Conservation (phyloP, 2,113 vertebrate genomes). For the Brachypodius melanocephalos region DNA sequence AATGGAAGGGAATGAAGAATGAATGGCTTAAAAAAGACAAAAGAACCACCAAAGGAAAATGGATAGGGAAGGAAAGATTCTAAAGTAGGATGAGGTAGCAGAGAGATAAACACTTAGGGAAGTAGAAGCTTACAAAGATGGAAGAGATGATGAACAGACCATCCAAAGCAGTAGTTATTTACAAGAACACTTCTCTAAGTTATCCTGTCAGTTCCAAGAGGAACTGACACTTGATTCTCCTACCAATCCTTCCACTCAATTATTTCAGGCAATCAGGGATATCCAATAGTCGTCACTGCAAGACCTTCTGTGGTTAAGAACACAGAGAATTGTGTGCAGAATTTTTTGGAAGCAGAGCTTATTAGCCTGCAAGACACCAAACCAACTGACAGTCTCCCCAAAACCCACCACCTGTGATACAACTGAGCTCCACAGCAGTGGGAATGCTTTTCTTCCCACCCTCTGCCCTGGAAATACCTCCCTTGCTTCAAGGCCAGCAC, state of each 20-base stretch:
- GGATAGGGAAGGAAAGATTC: background rate
- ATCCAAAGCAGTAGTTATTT: background rate
- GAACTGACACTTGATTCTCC: background rate
- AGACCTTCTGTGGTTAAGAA: background rate
- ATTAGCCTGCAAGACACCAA: background rate
- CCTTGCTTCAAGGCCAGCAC: background rate
- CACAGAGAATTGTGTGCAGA: background rate
- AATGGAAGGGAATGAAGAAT: background rate
- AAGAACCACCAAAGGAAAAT: background rate
- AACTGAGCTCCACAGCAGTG: background rate
- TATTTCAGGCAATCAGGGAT: background rate
- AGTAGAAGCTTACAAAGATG: background rate
- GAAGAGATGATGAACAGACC: background rate
- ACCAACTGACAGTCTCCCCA: background rate
- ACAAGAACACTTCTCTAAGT: background rate
- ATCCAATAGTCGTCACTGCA: background rate
- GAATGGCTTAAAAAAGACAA: background rate
- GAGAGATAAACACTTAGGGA: background rate
- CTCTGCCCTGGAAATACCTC: background rate
- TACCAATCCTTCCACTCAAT: background rate
- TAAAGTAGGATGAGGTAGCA: background rate
- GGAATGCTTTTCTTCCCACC: background rate
- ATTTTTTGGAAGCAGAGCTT: background rate
- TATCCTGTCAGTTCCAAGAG: background rate
- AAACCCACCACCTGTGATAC: background rate